Evolutionary conservation across 2,797 vertebrate species (phyloP).

Genomic region (Acropternis orthonyx): DNA sequence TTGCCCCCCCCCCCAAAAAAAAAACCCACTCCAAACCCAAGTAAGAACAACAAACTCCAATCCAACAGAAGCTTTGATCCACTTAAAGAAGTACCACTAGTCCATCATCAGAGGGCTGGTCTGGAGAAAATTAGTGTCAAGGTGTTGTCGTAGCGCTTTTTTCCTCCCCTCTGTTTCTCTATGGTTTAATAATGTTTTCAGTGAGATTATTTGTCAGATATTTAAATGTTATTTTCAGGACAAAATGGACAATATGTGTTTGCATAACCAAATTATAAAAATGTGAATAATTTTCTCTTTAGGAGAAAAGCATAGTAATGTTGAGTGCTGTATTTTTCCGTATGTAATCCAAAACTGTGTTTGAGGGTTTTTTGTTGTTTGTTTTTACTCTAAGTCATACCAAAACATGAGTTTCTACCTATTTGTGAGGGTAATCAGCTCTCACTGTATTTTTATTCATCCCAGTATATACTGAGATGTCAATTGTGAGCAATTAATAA

Average conservation of each 20-base stretch:
- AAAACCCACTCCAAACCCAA: neutral
- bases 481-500: neutral
- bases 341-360: neutral
- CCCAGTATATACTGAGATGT: neutral
- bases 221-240: neutral
- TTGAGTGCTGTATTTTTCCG: neutral
- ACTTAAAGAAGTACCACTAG: neutral
- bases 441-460: neutral
- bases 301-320: neutral
- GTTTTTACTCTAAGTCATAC: neutral
- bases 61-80: neutral
- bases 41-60: neutral
- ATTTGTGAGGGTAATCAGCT: neutral
- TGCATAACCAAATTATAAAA: neutral
- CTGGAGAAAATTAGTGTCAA: neutral
- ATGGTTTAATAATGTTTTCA: neutral
- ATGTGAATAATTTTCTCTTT: neutral
- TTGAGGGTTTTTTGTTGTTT: neutral
- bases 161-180: accelerated
- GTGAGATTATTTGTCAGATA: neutral
- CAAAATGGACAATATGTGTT: neutral
- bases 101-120: neutral
- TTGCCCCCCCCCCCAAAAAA: accelerated
- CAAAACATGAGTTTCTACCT: neutral
- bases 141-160: accelerated